Base-by-base conservation (phyloP, 2,888 invertebrate genomes). In the Xiphydria camelus region DNA sequence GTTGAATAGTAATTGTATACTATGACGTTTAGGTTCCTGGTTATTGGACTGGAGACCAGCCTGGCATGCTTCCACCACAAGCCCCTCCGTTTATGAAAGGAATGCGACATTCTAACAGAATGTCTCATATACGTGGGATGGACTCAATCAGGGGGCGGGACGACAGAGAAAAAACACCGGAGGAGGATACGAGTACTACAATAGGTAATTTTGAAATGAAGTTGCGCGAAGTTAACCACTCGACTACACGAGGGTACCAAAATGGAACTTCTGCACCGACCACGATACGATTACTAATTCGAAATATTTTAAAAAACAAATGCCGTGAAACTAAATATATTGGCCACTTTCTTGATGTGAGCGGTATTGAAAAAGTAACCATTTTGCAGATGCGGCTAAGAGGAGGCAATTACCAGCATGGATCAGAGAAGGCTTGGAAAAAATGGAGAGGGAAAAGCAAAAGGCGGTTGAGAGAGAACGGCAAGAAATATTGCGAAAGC, bases 371-470 rank as follows among this genome's bases (percentile, higher is more conserved):
- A n/a, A n/a, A n/a, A n/a, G n/a, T n/a, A n/a, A n/a, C n/a, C n/a
- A n/a, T 34, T 45, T 19, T 17, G 77, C 84, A 70, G 94, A 94
- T 76, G 91, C 92, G 10, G 89, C 88, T 12, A 92, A 92, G 76
- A 80, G 94, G 23, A 86, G 93, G 66, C 88, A 91, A 62, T 80
- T 98, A 15, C 98, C 98, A n/a, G 93, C 91, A 0, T 98, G 98
- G 98, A 96, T 98, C 55, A 82, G 96, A 73, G 96, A 94, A 80
- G 96, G 96, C 21, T 78, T 98, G 57, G 97, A 97, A 70, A 97
- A 97, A 80, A 96, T 97, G 93, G 97, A 98, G 74, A 82, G 91
- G 17, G 94, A 96, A 61, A 94, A 95, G 67, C 85, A 87, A 65
- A 89, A 86, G 62, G 93, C 94, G 54, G 80, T 91, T 57, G 94